These are phyloP conservation scores for Arctocebus calabarensis DNA, from an alignment of 2,797 vertebrate species.

Conservation along the genomic window DNA sequence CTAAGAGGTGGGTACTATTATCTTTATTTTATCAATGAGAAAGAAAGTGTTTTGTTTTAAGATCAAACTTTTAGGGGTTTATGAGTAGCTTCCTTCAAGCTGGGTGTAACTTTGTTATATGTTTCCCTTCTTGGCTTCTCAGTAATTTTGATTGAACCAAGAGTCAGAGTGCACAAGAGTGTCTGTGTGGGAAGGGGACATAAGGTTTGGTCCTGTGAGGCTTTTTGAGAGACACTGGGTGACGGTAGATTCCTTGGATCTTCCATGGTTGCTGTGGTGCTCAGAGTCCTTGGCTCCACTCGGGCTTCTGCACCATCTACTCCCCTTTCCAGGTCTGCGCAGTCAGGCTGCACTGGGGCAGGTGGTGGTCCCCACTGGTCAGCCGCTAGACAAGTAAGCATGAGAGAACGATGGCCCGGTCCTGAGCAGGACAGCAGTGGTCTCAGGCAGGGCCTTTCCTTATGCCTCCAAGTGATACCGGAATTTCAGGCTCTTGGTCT, in stretches of 20 bases:
- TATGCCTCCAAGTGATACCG: too few species aligned
- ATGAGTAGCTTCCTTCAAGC: neutral
- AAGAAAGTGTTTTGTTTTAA: neutral
- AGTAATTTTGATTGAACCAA: neutral
- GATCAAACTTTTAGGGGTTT: neutral
- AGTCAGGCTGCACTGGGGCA: neutral
- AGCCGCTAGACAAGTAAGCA: neutral
- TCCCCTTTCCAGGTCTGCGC: neutral
- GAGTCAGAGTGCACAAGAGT: neutral
- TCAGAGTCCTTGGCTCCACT: neutral
- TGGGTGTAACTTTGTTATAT: neutral
- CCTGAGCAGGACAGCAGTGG: neutral
- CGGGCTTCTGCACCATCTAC: neutral
- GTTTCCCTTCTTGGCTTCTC: neutral
- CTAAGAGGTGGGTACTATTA: neutral
- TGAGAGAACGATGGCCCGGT: fast-evolving
- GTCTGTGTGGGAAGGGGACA: neutral
- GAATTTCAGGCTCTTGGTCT: too few species aligned
- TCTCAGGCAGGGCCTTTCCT: neutral
- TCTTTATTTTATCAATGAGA: neutral
- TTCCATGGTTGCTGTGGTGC: neutral
- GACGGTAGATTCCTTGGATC: neutral
- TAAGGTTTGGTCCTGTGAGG: neutral
- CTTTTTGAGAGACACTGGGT: neutral
- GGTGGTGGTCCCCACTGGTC: too few species aligned